These are phyloP conservation scores for Rhynchomys soricoides DNA, from an alignment of 2,113 vertebrate genomes.

Conservation along the genomic window DNA sequence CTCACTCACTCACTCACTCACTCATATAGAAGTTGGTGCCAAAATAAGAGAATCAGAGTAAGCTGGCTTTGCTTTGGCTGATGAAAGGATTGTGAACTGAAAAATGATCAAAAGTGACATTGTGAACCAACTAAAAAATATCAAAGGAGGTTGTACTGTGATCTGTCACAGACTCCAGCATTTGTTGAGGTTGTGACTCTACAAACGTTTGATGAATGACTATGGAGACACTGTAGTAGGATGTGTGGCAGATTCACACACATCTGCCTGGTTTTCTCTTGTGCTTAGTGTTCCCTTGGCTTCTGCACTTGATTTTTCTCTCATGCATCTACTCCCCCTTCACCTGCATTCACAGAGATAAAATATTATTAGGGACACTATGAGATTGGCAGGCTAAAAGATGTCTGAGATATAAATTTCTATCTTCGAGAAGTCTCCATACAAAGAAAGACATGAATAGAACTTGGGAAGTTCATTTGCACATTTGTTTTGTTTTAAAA, in stretches of 20 bases:
- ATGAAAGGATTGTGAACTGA: conserved; percentile 74
- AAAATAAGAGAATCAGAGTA: conserved; percentile 38
- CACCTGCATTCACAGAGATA: neutral
- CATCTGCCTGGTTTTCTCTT: fast-evolving
- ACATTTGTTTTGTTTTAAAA: conserved; percentile 21
- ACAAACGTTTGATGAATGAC: neutral
- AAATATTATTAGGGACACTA: neutral
- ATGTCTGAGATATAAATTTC: neutral
- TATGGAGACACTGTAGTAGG: neutral
- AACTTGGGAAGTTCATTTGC: neutral
- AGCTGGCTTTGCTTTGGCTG: conserved; percentile 40
- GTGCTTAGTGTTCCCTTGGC: neutral
- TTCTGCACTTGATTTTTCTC: neutral
- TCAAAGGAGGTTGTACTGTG: conserved; percentile 54
- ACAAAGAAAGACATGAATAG: neutral
- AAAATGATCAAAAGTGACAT: conserved; percentile 70
- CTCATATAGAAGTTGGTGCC: conserved; percentile 15
- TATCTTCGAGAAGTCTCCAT: neutral
- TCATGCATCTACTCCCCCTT: neutral
- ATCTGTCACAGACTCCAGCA: neutral
- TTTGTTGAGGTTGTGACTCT: neutral
- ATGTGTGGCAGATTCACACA: fast-evolving
- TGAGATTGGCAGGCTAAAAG: neutral
- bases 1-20: neutral
- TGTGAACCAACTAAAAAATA: conserved; percentile 59